Evolutionary conservation across 2,888 invertebrate species (phyloP), one percentile per base, ranked within the genome.

Genomic region (Drosophila birchii): DNA sequence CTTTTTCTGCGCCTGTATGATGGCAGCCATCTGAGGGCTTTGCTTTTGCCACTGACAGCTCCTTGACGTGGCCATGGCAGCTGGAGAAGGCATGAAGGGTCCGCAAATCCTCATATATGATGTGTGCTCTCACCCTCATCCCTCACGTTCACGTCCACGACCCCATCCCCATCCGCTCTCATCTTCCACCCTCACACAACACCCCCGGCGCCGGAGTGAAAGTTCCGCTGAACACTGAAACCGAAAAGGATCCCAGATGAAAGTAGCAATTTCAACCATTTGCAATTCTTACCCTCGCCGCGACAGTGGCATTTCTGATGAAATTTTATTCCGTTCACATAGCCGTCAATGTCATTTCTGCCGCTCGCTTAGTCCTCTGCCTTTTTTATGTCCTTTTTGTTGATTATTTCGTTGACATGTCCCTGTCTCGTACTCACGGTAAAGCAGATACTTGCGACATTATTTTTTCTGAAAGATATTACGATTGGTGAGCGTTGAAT

Each of bases 341-440:
- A 87, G 71, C 76, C 89, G 83, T 90, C 89, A 89, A 90, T 90
- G 90, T 90, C 86, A 90, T 83, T 76, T 89, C 79, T 80, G 84
- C 72, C 70, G 84, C 86, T 78, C 79, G 86, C 82, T 89, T 81
- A 78, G 76, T 64, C 73, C 75, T 44, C 39, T 36, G 47, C 11
- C 34, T 86, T 81, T 74, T 66, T 67, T 75, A 71, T 78, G 77
- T 76, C 85, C 78, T 75, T 83, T 80, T 80, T 84, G 80, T 81
- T 87, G 90, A 90, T 89, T 90, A 90, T 90, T 89, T 87, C 79
- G 90, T 80, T 90, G 90, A 87, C 89, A 80, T 90, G 83, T 69
- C 16, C 44, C 56, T 56, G 56, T 56, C 67, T 57, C 26, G 39
- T 43, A 18, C 38, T 32, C 51, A 14, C 5, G 23, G 38, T 56